Percentiles rank a stretch among this genome's conserved stretches.
Conservation (phyloP, 2,888 invertebrate genomes). For the Rhorus exstirpatorius region DNA sequence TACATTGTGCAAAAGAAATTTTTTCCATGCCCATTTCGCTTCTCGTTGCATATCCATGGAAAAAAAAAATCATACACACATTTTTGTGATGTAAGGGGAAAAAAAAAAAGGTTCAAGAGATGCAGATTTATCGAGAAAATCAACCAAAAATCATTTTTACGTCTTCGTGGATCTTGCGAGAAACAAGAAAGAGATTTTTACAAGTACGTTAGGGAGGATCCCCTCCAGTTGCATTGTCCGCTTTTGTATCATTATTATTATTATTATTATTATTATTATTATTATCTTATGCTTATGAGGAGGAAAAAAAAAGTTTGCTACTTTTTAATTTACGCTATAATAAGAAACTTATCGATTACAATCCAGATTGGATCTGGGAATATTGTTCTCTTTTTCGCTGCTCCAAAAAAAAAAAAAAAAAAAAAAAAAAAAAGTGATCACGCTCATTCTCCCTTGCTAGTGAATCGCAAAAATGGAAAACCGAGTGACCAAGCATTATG, state of each 20-base stretch:
- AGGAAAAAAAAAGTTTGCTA: slow-evolving; percentile 33
- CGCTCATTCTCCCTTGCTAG: slow-evolving; percentile 14
- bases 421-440: slow-evolving; percentile 1
- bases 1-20: slow-evolving; percentile 18
- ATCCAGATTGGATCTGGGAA: slow-evolving; percentile 25
- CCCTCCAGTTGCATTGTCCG: slow-evolving; percentile 44
- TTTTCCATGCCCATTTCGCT: slow-evolving; percentile 30
- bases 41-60: slow-evolving; percentile 25
- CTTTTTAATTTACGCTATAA: slow-evolving; percentile 59
- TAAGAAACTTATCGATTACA: slow-evolving; percentile 47
- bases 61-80: slow-evolving; percentile 6
- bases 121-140: slow-evolving; percentile 29
- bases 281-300: slow-evolving; percentile 33
- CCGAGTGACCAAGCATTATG: slow-evolving; percentile 49
- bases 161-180: slow-evolving; percentile 40
- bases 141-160: slow-evolving; percentile 61
- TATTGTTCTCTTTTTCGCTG: slow-evolving; percentile 45
- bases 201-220: slow-evolving; percentile 54
- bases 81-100: slow-evolving; percentile 21
- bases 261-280: slow-evolving; percentile 35
- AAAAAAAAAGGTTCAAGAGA: slow-evolving; percentile 15
- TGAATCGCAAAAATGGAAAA: slow-evolving; percentile 2
- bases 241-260: slow-evolving; percentile 66
- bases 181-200: slow-evolving; percentile 47
- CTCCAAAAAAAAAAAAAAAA: slow-evolving; percentile 22